A percentile compares a stretch with the other conserved stretches of the same genome.
Conservation (phyloP, 23 tunicate genomes). For the Corella eumyota region DNA sequence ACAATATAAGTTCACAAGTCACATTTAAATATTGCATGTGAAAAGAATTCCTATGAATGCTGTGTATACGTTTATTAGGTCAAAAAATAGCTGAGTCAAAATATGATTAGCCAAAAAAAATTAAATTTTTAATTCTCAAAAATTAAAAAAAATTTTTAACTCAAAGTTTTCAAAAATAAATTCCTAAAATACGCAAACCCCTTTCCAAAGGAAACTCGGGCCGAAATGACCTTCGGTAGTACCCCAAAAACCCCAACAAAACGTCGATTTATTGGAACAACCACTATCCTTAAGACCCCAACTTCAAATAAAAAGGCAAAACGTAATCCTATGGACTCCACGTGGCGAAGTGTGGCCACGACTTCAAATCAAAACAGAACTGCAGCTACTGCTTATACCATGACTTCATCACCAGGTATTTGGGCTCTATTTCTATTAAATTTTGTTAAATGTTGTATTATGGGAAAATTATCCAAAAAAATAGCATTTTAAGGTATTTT, state of each 20-base stretch:
- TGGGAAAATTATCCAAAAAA: no score
- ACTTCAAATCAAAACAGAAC: constrained; percentile 23
- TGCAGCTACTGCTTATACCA: constrained; percentile 26
- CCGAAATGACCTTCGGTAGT: constrained; percentile 80
- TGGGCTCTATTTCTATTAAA: not conserved
- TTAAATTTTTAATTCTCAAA: no score
- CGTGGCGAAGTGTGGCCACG: constrained; percentile 12
- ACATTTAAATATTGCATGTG: no score
- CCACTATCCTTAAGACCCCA: constrained; percentile 69
- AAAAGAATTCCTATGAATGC: no score
- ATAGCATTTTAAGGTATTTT: no score
- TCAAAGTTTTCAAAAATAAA: no score
- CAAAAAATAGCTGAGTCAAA: no score
- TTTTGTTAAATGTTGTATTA: not conserved
- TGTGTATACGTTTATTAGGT: no score
- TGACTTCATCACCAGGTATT: constrained; percentile 5
- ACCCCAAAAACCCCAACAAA: constrained; percentile 81
- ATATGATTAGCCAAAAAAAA: no score
- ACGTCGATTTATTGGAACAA: constrained; percentile 63
- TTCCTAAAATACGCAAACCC: no score
- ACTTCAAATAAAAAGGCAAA: constrained; percentile 37
- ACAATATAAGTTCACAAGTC: no score
- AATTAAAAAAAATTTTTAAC: no score
- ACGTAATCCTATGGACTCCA: constrained; percentile 24
- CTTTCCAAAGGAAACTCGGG: constrained; percentile 44